Conservation (phyloP, 1,140 invertebrate genomes). For the Drosophila asahinai region DNA sequence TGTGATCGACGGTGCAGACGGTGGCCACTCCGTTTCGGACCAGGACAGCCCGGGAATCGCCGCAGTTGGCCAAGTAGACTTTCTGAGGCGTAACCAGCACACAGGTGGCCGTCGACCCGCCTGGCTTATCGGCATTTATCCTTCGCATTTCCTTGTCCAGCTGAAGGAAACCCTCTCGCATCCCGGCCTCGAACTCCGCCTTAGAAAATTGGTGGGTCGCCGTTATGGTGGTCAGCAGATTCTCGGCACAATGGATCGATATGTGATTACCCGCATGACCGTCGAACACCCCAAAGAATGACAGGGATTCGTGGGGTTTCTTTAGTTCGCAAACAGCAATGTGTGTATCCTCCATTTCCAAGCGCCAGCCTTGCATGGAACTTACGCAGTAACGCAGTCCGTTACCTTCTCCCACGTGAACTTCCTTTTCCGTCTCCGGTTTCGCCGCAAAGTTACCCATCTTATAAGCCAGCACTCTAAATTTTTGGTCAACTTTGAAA, state of each 20-base stretch:
- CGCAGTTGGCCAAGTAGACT: conserved; percentile 31
- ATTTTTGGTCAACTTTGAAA: neutral
- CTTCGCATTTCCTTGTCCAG: conserved; percentile 20
- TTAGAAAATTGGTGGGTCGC: neutral
- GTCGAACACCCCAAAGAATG: conserved; percentile 31
- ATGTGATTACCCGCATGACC: conserved; percentile 19
- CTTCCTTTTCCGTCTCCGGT: conserved; percentile 21
- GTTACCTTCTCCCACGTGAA: conserved; percentile 13
- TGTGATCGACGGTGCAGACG: conserved; percentile 15
- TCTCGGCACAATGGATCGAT: conserved; percentile 8
- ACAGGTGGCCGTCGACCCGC: conserved; percentile 22
- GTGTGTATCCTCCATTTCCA: conserved; percentile 32
- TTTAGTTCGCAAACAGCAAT: neutral
- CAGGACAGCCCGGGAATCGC: conserved; percentile 24
- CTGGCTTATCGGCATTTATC: neutral
- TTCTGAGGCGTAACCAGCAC: conserved; percentile 13
- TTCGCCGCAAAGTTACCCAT: conserved; percentile 32
- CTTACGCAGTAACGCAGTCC: conserved; percentile 24
- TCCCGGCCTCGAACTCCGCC: neutral
- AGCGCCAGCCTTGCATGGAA: conserved; percentile 30
- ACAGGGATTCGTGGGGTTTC: neutral
- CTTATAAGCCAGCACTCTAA: neutral
- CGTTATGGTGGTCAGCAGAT: conserved; percentile 8
- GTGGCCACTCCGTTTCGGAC: neutral
- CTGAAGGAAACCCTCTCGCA: conserved; percentile 10